These are phyloP conservation scores for Sebastes baramenuke DNA, from an alignment of 2,797 vertebrate genomes.

Conservation along the genomic window DNA sequence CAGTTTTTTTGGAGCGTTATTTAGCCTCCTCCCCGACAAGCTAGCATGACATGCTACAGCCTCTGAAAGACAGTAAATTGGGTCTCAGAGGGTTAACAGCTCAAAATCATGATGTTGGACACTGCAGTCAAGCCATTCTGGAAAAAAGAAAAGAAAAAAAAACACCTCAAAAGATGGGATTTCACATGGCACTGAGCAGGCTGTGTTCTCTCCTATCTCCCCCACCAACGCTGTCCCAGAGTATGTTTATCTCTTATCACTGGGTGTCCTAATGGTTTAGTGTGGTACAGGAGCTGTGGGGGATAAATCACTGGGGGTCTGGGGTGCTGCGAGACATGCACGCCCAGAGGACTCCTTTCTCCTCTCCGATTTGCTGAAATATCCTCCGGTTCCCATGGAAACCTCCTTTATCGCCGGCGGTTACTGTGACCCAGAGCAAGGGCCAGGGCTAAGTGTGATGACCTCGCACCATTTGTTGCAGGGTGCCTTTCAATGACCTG, in stretches of 20 bases:
- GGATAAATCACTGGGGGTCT: conserved; percentile 63
- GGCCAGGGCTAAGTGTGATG: conserved; percentile 56
- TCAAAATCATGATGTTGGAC: conserved; percentile 39
- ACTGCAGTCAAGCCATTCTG: not conserved
- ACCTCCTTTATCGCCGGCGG: conserved; percentile 62
- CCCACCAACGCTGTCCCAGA: conserved; percentile 19
- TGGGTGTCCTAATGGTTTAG: conserved; percentile 57
- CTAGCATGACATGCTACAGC: too few relatives aligned
- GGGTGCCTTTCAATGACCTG: conserved; percentile 36
- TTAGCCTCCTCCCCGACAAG: too few relatives aligned
- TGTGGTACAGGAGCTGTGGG: conserved; percentile 38
- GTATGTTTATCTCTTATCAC: conserved; percentile 56
- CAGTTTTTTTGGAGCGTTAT: too few relatives aligned
- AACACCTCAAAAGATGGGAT: conserved; percentile 17
- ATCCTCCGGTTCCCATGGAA: conserved; percentile 64
- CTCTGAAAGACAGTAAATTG: too few relatives aligned
- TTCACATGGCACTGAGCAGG: conserved; percentile 21
- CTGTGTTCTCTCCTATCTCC: conserved; percentile 23
- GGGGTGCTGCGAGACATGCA: conserved; percentile 46
- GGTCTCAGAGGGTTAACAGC: conserved; percentile 2
- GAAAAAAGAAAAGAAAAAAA: not conserved
- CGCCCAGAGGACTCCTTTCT: conserved; percentile 48
- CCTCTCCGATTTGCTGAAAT: conserved; percentile 47
- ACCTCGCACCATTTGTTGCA: conserved; percentile 61
- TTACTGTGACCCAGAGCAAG: conserved; percentile 67